Conservation (phyloP, 2,113 vertebrate genomes). For the Malurus melanocephalus region DNA sequence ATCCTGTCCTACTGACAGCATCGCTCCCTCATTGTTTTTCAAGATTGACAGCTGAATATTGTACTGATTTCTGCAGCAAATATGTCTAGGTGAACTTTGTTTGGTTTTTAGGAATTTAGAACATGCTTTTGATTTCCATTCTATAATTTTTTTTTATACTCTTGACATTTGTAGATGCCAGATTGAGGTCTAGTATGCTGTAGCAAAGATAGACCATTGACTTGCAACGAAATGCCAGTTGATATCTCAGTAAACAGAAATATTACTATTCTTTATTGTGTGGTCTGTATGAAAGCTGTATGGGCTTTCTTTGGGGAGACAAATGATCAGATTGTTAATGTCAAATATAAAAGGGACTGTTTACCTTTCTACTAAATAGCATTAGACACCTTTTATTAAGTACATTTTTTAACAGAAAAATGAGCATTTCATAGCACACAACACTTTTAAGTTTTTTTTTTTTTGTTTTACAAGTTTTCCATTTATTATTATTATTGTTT, state of each 20-base stretch:
- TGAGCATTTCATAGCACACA: background rate
- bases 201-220: slow-evolving; percentile 81
- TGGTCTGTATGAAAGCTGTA: slow-evolving; percentile 77
- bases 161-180: slow-evolving; percentile 91
- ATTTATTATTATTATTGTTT: background rate
- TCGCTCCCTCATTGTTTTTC: slow-evolving; percentile 71
- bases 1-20: slow-evolving; percentile 74
- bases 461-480: background rate
- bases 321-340: slow-evolving; percentile 91
- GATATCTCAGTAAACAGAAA: slow-evolving; percentile 93
- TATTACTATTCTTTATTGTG: slow-evolving; percentile 88
- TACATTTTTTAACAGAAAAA: slow-evolving; percentile 15
- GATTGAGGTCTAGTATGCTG: slow-evolving; percentile 83
- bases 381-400: slow-evolving; percentile 65
- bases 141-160: slow-evolving; percentile 63
- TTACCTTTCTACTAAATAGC: slow-evolving; percentile 67
- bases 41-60: slow-evolving; percentile 83
- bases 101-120: slow-evolving; percentile 65
- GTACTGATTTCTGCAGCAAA: slow-evolving; percentile 73
- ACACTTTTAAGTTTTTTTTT: background rate
- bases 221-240: slow-evolving; percentile 84
- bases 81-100: slow-evolving; percentile 77
- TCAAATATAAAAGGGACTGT: slow-evolving; percentile 79
- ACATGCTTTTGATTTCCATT: slow-evolving; percentile 71
- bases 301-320: slow-evolving; percentile 79